These are phyloP conservation scores for Sternarchorhynchus goeldii DNA, from an alignment of 2,797 vertebrate genomes.

Conservation along the genomic window DNA sequence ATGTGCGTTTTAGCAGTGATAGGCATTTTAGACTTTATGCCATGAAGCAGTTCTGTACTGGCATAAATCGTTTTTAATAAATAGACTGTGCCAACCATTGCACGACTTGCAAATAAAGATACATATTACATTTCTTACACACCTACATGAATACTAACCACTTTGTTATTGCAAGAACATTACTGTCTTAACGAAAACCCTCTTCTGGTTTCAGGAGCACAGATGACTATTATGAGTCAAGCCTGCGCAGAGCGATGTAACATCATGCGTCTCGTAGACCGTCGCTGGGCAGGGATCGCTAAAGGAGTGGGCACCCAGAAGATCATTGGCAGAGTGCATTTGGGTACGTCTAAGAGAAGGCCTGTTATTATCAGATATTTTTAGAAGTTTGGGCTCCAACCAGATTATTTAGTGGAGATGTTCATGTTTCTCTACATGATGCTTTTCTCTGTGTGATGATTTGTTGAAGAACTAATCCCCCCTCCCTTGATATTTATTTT, in stretches of 20 bases:
- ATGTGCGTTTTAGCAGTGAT: too few relatives aligned
- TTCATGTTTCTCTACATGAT: not conserved
- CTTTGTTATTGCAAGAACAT: too few relatives aligned
- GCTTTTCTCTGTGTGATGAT: too few relatives aligned
- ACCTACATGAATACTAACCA: too few relatives aligned
- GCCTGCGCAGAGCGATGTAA: constrained; percentile 97
- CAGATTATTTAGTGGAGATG: not conserved
- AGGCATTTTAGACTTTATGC: too few relatives aligned
- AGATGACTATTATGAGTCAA: constrained; percentile 99
- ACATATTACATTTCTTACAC: too few relatives aligned
- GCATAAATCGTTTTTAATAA: too few relatives aligned
- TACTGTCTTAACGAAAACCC: not conserved
- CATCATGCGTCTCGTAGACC: constrained; percentile 97
- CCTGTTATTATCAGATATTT: constrained; percentile 5
- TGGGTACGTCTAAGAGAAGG: constrained; percentile 76
- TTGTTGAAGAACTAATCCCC: too few relatives aligned
- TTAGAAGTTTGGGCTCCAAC: not conserved
- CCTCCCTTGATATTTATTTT: too few relatives aligned
- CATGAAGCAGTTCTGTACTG: too few relatives aligned
- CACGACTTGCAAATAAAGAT: too few relatives aligned
- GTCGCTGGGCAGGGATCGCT: constrained; percentile 96
- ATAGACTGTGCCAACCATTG: too few relatives aligned
- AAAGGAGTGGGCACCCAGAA: constrained; percentile 99
- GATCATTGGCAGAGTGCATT: constrained; percentile 96
- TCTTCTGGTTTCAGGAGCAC: constrained; percentile 80